Evolutionary conservation across 1,140 invertebrate species (phyloP).

Genomic region (Helicoverpa armigera): DNA sequence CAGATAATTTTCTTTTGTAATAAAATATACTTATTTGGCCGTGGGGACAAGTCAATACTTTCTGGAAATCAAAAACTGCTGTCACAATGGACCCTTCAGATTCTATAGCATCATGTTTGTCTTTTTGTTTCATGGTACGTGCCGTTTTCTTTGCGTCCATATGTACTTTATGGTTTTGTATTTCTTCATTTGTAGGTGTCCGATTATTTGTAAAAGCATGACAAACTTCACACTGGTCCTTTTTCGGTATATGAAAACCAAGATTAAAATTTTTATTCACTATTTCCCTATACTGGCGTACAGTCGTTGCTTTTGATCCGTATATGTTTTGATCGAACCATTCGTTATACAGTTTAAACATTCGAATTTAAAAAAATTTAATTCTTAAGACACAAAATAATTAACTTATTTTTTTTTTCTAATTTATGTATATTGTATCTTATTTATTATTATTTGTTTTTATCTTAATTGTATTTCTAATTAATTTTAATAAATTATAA

Average conservation of each 20-base stretch:
- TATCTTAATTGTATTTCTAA: no score
- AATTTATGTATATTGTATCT: no score
- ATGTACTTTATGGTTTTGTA: neutral
- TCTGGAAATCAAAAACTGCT: constrained; percentile 44
- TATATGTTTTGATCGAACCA: constrained; percentile 35
- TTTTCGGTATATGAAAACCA: constrained; percentile 5
- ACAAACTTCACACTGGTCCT: constrained; percentile 33
- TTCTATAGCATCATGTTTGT: constrained; percentile 31
- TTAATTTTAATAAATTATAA: no score
- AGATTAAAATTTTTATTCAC: constrained; percentile 3
- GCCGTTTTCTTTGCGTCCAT: neutral
- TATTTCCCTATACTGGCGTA: neutral
- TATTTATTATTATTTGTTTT: no score
- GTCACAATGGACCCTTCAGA: constrained; percentile 22
- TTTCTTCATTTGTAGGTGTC: neutral
- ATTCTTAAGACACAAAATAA: no score
- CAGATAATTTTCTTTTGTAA: constrained; percentile 23
- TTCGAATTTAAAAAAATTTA: no score
- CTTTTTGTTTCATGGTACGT: constrained; percentile 19
- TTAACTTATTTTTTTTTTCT: no score
- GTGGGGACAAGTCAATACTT: constrained; percentile 39
- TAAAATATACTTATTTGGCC: constrained; percentile 36
- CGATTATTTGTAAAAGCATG: constrained; percentile 11
- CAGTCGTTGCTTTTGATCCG: constrained; percentile 1
- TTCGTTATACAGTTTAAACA: constrained; percentile 33